Conservation (phyloP, 2,113 vertebrate genomes). For the Brachypodius melanocephalos region DNA sequence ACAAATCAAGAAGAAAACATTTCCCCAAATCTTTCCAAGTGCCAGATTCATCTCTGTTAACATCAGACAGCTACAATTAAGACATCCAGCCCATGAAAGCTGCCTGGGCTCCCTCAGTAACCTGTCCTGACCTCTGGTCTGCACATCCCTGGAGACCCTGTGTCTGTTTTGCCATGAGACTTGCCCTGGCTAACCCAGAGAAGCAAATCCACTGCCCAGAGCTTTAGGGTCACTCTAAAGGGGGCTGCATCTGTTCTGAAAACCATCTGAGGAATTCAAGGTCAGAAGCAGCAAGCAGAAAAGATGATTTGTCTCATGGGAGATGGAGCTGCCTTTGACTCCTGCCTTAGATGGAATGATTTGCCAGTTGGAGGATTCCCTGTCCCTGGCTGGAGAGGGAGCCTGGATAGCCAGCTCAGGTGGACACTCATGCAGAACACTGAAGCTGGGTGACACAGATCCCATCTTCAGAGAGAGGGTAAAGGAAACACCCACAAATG, state of each 20-base stretch:
- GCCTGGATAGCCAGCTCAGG: neutral
- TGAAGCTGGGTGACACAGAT: neutral
- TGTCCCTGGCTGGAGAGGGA: neutral
- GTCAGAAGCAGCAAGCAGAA: neutral
- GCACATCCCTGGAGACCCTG: neutral
- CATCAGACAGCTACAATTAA: neutral
- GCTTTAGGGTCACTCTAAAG: neutral
- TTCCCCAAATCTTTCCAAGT: neutral
- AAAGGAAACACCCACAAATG: neutral
- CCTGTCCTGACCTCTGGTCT: neutral
- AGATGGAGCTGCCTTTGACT: neutral
- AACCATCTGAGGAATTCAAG: neutral
- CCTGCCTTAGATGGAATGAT: neutral
- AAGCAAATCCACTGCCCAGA: neutral
- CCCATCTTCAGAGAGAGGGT: neutral
- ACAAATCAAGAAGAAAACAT: neutral
- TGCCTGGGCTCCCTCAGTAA: neutral
- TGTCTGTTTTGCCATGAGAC: neutral
- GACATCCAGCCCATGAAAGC: neutral
- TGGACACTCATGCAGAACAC: accelerated
- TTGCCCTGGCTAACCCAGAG: neutral
- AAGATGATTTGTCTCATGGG: neutral
- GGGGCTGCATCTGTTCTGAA: neutral
- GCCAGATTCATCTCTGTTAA: neutral
- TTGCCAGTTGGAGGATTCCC: neutral